Percentiles rank a stretch among this genome's conserved stretches.
These are phyloP conservation scores for Sarcophaga peregrina DNA, from an alignment of 1,140 invertebrate species.

Conservation along the genomic window DNA sequence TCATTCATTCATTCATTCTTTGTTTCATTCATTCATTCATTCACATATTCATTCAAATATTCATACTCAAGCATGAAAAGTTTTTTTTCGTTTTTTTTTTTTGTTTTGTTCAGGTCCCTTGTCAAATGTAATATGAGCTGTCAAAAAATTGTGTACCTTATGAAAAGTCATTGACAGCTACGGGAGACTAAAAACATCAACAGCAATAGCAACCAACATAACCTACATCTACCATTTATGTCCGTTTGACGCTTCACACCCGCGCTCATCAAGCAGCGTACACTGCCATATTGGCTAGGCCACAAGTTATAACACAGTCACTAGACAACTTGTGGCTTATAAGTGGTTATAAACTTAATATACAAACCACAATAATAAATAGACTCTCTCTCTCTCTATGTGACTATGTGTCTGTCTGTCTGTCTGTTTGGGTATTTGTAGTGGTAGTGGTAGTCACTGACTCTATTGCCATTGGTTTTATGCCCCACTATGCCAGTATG, in stretches of 20 bases:
- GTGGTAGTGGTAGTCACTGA: neutral
- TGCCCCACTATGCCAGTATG: neutral
- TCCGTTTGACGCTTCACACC: too few relatives aligned
- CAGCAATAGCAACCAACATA: neutral
- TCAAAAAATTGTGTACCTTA: constrained; percentile 42
- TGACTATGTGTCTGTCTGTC: neutral
- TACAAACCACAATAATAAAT: neutral
- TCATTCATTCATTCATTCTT: too few relatives aligned
- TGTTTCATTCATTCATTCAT: neutral
- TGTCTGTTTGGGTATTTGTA: neutral
- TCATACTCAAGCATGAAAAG: neutral
- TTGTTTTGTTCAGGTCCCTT: constrained; percentile 2
- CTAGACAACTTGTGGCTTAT: constrained; percentile 33
- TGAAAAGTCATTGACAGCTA: constrained; percentile 40
- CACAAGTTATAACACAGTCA: neutral
- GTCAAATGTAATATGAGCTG: constrained; percentile 40
- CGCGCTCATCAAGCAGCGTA: too few relatives aligned
- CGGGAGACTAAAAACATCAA: constrained; percentile 9
- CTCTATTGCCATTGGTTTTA: neutral
- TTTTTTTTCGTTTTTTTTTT: too few relatives aligned
- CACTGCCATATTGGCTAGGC: too few relatives aligned
- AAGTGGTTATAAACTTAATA: constrained; percentile 34
- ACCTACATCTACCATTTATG: too few relatives aligned
- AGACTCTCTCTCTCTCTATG: neutral
- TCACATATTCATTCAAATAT: too few relatives aligned